These are phyloP conservation scores for Spisula subtruncata DNA, from an alignment of 2,888 invertebrate species.

Conservation along the genomic window DNA sequence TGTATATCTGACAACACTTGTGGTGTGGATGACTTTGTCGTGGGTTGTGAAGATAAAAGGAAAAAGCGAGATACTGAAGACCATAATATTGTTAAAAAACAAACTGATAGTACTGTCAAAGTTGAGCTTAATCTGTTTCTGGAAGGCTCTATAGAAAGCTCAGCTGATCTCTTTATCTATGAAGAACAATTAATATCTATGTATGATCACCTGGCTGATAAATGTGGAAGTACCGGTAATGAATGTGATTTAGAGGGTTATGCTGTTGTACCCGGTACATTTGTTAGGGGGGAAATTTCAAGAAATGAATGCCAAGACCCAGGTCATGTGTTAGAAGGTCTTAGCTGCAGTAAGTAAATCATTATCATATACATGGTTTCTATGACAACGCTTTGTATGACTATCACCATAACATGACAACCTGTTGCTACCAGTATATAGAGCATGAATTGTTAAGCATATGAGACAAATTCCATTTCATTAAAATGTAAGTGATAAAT, in stretches of 20 bases:
- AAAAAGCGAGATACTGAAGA: not conserved
- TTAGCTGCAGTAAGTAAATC: slow-evolving; percentile 29
- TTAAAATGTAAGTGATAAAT: too few species aligned
- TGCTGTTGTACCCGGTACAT: not conserved
- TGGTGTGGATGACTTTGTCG: not conserved
- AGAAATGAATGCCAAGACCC: not conserved
- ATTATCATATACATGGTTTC: too few species aligned
- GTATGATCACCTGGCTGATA: not conserved
- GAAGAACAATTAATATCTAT: not conserved
- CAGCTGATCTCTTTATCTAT: not conserved
- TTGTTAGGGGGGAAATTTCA: not conserved
- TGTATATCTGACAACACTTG: slow-evolving; percentile 9
- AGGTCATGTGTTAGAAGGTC: not conserved
- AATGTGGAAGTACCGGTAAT: not conserved
- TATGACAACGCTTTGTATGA: too few species aligned
- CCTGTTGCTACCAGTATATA: too few species aligned
- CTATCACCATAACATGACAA: too few species aligned
- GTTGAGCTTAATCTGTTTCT: not conserved
- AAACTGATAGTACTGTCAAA: not conserved
- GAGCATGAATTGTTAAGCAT: too few species aligned
- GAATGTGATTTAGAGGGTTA: not conserved
- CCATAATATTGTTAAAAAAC: not conserved
- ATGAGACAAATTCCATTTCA: too few species aligned
- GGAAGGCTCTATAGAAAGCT: not conserved
- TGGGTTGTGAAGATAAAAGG: slow-evolving; percentile 3